Percentiles rank a stretch among this genome's conserved stretches.
Evolutionary conservation across 1,140 invertebrate species (phyloP).

Genomic region (Drosophila suzukii): DNA sequence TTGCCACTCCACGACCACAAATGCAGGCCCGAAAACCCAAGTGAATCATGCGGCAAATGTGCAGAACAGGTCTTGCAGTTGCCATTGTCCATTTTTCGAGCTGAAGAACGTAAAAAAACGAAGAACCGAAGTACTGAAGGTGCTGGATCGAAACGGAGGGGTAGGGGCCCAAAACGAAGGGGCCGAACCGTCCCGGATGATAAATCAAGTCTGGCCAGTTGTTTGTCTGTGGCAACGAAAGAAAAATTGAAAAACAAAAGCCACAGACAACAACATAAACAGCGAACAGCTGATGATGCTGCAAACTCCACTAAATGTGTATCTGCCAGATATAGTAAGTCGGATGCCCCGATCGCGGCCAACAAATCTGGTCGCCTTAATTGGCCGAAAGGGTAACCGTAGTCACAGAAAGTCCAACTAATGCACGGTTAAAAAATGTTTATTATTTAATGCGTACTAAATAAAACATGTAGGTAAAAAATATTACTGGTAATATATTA

Average conservation of each 20-base stretch:
- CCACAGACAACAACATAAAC: slow-evolving; percentile 67
- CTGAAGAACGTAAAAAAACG: slow-evolving; percentile 2
- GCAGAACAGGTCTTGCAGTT: slow-evolving; percentile 55
- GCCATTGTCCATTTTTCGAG: slow-evolving; percentile 43
- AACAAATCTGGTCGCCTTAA: slow-evolving; percentile 58
- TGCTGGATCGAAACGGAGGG: slow-evolving; percentile 18
- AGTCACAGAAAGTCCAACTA: slow-evolving; percentile 18
- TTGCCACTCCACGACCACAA: slow-evolving; percentile 7
- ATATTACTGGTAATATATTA: no score
- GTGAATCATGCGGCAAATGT: slow-evolving; percentile 50
- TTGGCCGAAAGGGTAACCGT: slow-evolving; percentile 53
- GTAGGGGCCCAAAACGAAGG: slow-evolving; percentile 13
- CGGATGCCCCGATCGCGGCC: slow-evolving; percentile 38
- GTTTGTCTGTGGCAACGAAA: slow-evolving; percentile 41
- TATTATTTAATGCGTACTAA: not conserved
- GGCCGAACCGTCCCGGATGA: slow-evolving; percentile 29
- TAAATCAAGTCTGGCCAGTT: slow-evolving; percentile 77
- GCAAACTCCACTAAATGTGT: slow-evolving; percentile 28
- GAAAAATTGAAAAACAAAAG: slow-evolving; percentile 57
- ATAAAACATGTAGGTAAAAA: no score
- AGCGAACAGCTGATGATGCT: slow-evolving; percentile 69
- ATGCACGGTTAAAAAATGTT: slow-evolving; percentile 7
- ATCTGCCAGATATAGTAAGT: slow-evolving; percentile 60
- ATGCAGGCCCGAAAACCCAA: slow-evolving; percentile 28
- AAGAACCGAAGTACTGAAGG: slow-evolving; percentile 4